These are phyloP conservation scores for Parauchenoglanis ngamensis DNA, from an alignment of 2,797 vertebrate genomes.

Conservation along the genomic window DNA sequence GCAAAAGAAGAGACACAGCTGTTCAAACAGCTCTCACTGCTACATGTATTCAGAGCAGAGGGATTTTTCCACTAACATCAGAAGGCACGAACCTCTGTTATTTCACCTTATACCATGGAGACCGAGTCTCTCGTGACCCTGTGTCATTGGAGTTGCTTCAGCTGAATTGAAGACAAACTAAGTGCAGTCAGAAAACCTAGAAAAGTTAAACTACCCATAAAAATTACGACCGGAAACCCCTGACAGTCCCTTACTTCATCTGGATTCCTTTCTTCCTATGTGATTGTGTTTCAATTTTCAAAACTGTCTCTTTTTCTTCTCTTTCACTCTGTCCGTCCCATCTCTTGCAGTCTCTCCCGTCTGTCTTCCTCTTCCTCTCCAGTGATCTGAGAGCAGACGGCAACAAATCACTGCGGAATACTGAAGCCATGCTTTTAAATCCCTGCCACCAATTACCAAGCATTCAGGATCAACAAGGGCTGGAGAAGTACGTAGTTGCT, in stretches of 20 bases:
- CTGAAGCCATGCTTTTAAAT: neutral
- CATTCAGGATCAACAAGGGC: constrained; percentile 3
- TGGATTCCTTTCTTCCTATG: constrained; percentile 14
- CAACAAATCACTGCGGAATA: constrained; percentile 25
- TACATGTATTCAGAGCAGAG: constrained; percentile 15
- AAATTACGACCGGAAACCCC: neutral
- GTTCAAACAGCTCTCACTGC: constrained; percentile 48
- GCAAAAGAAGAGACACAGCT: constrained; percentile 46
- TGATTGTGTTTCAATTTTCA: neutral
- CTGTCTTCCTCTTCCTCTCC: neutral
- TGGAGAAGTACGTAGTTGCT: neutral
- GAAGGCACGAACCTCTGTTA: constrained; percentile 19
- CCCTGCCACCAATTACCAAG: constrained; percentile 24
- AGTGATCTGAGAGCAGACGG: neutral
- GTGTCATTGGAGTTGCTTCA: neutral
- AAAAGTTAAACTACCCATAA: constrained; percentile 10
- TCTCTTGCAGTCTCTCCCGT: neutral
- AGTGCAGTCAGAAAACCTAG: neutral
- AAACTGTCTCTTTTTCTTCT: neutral
- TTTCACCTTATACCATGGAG: constrained; percentile 30
- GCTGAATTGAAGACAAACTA: constrained; percentile 10
- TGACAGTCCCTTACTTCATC: neutral
- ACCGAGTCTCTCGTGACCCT: neutral
- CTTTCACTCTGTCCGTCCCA: neutral
- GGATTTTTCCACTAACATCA: constrained; percentile 30